These are phyloP conservation scores for Geococcyx californianus DNA, from an alignment of 2,113 vertebrate species.

Conservation along the genomic window DNA sequence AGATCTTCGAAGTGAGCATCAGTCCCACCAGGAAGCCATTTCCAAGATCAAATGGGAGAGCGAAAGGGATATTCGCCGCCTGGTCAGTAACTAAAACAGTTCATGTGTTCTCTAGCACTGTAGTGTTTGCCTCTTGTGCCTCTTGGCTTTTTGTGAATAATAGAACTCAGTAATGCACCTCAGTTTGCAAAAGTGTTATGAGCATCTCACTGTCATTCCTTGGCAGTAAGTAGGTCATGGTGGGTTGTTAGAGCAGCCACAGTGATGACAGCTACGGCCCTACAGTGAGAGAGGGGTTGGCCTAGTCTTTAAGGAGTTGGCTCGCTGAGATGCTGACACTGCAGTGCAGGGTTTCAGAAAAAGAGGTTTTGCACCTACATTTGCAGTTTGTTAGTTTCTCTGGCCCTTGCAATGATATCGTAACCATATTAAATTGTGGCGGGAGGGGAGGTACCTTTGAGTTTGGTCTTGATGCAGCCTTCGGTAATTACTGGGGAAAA, in stretches of 20 bases:
- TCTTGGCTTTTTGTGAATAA: background rate
- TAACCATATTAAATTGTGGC: background rate
- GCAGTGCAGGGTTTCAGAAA: background rate
- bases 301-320: background rate
- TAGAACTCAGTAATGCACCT: background rate
- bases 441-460: background rate
- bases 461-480: background rate
- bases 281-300: background rate
- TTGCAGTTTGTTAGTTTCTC: background rate
- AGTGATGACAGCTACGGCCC: background rate
- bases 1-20: slow-evolving; percentile 93
- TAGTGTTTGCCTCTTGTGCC: background rate
- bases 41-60: slow-evolving; percentile 99
- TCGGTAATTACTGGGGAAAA: background rate
- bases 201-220: background rate
- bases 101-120: background rate
- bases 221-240: background rate
- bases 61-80: slow-evolving; percentile 92
- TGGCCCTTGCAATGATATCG: background rate
- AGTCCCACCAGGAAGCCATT: slow-evolving; percentile 96
- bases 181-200: background rate
- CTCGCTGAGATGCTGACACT: background rate
- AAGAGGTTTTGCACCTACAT: background rate
- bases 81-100: slow-evolving; percentile 80
- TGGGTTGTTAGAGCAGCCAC: background rate